Percentiles rank a stretch among this genome's conserved stretches.
These are phyloP conservation scores for Periphyllus acericola DNA, from an alignment of 2,888 invertebrate species.

Conservation along the genomic window DNA sequence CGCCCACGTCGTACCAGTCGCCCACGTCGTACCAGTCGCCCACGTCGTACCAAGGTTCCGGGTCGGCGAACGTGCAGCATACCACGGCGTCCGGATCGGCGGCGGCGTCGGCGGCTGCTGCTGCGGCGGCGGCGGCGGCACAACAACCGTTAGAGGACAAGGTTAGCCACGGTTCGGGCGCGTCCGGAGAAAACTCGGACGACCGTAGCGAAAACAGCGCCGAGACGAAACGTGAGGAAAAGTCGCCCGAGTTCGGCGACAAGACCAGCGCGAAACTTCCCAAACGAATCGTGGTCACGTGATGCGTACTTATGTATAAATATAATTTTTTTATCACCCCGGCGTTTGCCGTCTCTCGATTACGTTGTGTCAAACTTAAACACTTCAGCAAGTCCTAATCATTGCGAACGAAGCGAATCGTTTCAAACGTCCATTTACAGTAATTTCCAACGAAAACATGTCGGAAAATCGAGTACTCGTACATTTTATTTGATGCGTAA, in stretches of 20 bases:
- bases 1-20: background rate
- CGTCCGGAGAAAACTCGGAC: constrained; percentile 44
- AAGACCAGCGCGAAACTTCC: constrained; percentile 28
- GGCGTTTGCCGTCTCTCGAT: background rate
- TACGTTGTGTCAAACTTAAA: background rate
- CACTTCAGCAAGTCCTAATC: background rate
- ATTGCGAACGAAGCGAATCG: background rate
- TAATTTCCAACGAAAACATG: background rate
- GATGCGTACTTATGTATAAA: background rate
- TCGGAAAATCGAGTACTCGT: background rate
- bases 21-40: background rate
- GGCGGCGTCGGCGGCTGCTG: background rate
- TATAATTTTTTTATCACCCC: background rate
- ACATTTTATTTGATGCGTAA: background rate
- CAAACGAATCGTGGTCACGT: constrained; percentile 53
- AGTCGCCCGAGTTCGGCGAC: constrained; percentile 42
- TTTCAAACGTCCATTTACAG: background rate
- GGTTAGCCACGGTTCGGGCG: constrained; percentile 11
- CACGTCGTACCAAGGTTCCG: constrained; percentile 32
- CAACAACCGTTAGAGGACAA: constrained; percentile 55
- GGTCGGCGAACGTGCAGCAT: constrained; percentile 33
- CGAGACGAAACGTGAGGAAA: constrained; percentile 36
- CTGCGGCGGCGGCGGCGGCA: background rate
- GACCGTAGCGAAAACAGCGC: constrained; percentile 5
- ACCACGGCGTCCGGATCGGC: background rate